phyloP scores from a whole-genome alignment of 35 echinoderm and acorn worm genomes.

The Ophiothrix spiculata region DNA sequence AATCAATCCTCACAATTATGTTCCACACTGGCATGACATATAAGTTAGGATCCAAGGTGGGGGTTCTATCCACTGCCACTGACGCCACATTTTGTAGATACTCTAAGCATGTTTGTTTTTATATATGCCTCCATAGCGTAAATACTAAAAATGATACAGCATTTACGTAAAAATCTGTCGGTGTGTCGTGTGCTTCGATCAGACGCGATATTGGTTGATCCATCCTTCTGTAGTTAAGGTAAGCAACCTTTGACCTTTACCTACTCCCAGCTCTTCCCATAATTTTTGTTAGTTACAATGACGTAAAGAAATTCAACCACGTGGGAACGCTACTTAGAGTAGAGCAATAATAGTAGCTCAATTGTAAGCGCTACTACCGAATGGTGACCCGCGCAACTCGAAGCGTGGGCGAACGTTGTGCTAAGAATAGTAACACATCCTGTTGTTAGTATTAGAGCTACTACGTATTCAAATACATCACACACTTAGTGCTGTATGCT shows the following conservation, averaged over 20 bases:
- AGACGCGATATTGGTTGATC: conserved; percentile 8
- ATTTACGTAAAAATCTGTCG: conserved; percentile 4
- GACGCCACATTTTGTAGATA: neutral
- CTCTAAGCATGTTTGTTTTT: neutral
- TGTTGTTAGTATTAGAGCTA: neutral
- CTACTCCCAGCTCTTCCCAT: conserved; percentile 10
- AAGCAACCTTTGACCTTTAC: neutral
- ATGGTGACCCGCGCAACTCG: conserved; percentile 10
- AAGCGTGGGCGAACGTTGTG: neutral
- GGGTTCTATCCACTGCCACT: neutral
- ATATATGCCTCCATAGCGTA: neutral
- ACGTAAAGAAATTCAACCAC: conserved; percentile 15
- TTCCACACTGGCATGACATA: neutral
- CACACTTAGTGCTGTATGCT: no score
- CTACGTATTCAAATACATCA: neutral
- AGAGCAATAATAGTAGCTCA: neutral
- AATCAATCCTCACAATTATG: neutral
- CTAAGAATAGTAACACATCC: conserved; percentile 11
- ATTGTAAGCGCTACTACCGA: neutral
- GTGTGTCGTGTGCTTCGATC: neutral
- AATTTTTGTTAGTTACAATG: neutral
- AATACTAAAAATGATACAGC: conserved; percentile 9
- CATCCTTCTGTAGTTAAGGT: conserved; percentile 9
- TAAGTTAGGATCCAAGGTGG: neutral
- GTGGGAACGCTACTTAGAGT: conserved; percentile 1